Conservation (phyloP, 2,888 invertebrate species). For the Keiferia lycopersicella region DNA sequence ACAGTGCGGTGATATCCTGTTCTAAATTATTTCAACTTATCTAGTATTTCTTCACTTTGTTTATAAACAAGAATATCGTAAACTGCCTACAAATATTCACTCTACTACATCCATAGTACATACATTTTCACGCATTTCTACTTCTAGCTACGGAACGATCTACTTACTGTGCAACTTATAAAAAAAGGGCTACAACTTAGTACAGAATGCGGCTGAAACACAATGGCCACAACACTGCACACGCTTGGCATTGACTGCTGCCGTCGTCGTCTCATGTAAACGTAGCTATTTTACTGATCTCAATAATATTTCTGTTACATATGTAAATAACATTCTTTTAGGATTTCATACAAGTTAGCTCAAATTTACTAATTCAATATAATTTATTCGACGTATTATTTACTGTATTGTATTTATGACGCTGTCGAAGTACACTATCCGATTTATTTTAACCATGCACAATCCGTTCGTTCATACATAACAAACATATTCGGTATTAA, state of each 20-base stretch:
- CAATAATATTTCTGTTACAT: not conserved
- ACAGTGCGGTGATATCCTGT: not conserved
- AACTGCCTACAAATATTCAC: not conserved
- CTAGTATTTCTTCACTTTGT: constrained; percentile 2
- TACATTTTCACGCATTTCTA: not conserved
- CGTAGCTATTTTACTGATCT: constrained; percentile 25
- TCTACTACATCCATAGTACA: not conserved
- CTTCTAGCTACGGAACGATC: not conserved
- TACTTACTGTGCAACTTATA: not conserved
- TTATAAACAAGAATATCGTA: not conserved
- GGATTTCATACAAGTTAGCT: not conserved
- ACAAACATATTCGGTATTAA: too few species aligned
- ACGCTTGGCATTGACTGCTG: constrained; percentile 35
- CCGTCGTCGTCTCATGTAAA: constrained; percentile 22
- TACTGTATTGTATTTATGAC: too few species aligned
- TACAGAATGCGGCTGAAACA: constrained; percentile 18
- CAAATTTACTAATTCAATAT: not conserved
- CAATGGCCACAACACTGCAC: constrained; percentile 30
- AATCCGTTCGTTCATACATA: too few species aligned
- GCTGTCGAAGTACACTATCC: too few species aligned
- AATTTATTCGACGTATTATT: too few species aligned
- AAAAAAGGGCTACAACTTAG: not conserved
- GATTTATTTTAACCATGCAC: too few species aligned
- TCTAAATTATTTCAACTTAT: not conserved
- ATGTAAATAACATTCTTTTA: not conserved